These are phyloP conservation scores for Sesamia inferens DNA, from an alignment of 2,888 invertebrate species.

Conservation along the genomic window DNA sequence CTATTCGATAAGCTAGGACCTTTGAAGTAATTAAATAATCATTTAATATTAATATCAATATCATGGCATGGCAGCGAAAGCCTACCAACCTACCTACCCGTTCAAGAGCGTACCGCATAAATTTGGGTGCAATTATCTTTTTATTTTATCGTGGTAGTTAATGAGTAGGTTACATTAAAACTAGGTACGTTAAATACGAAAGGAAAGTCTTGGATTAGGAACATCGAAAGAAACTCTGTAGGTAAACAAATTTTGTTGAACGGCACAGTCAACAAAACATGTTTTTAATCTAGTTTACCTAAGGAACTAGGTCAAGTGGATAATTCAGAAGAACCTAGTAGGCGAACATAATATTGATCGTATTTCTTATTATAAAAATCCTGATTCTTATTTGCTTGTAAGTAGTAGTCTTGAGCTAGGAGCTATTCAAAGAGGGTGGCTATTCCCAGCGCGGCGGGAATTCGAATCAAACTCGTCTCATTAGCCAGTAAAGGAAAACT, in stretches of 20 bases:
- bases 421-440: conserved; percentile 72
- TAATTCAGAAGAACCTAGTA: conserved; percentile 1
- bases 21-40: not conserved
- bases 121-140: not conserved
- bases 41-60: not conserved
- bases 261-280: not conserved
- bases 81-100: not conserved
- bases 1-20: not conserved
- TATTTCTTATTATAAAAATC: conserved; percentile 39
- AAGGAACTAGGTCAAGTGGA: not conserved
- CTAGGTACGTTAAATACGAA: not conserved
- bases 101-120: not conserved
- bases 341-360: conserved; percentile 10
- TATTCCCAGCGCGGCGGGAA: conserved; percentile 78
- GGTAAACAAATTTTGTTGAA: not conserved
- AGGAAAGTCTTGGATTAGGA: not conserved
- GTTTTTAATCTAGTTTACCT: not conserved
- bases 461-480: conserved; percentile 89
- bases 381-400: conserved; percentile 52
- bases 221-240: not conserved
- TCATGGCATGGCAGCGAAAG: not conserved
- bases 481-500: conserved; percentile 88
- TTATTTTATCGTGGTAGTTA: not conserved
- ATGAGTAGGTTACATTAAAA: not conserved
- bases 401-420: conserved; percentile 49